Base-by-base conservation (phyloP, 2,797 vertebrate genomes). In the Neosalanx taihuensis region DNA sequence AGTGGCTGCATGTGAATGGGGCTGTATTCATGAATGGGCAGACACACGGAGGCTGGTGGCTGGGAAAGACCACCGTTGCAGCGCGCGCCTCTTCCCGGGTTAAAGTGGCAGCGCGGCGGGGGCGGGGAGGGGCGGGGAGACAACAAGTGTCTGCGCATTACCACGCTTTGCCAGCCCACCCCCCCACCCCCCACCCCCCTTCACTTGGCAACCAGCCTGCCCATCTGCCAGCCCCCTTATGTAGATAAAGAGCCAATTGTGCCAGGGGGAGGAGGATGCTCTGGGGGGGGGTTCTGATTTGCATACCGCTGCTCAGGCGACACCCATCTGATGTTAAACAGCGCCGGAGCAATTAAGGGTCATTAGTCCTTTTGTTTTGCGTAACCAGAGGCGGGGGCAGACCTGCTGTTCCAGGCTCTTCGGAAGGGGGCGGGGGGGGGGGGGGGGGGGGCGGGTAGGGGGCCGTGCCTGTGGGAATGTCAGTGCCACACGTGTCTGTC, bases 111-210 rank as follows among this genome's bases (percentile, higher is more conserved):
- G 85, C 84, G 81, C 77, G 23, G 23, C 1, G 85, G 89, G 87
- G 87, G 76, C 1, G 12, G 41, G 41, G 41, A 2, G 1, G 41
- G 41, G 63, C 82, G 78, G 85, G 89, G 87, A 87, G 75, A 90
- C 92, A 93, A 94, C 93, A 94, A 93, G 93, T 94, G 93, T 89
- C 86, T 88, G 72, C 84, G 86, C 89, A 91, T 92, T 90, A 86
- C 89, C 87, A 88, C 64, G 85, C 89, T 91, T 89, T 26, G 23
- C 23, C 23, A 26, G 86, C 90, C n/a, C 91, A 92, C 87, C 84
- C 82, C 76, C 76, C 23, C 91, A 92, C 87, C 84, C 82, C 76
- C 76, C 91, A 92, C 87, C 84, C 82, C 76, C 76, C 23, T 26
- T 88, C 79, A 89, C 90, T 93, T 93, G 92, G 92, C 93, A 93